Base-by-base conservation (phyloP, 2,113 vertebrate species). In the Festucalex cinctus region DNA sequence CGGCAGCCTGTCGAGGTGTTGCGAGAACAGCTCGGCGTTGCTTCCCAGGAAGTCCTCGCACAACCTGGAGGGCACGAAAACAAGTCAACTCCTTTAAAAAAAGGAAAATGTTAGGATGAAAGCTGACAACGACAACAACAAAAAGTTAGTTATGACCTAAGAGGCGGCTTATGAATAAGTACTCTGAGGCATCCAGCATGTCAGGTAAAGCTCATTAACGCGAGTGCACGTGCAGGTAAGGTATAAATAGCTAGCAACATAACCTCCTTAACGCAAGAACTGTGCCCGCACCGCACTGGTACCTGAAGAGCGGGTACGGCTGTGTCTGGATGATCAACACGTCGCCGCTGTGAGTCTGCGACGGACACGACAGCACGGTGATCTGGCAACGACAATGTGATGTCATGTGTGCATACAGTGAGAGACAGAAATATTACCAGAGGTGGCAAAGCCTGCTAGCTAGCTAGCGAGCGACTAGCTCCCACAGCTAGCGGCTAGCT, bases 301-400 rank as follows among this genome's bases (percentile, higher is more conserved):
- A 96, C 97, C 95, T 95, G 83, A 91, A 89, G 22, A 99, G 93
- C 1, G 95, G 93, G 63, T 96, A 95, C 0, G 96, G 95, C 22
- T 97, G 94, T 2, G 91, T 97, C 86, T 98, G 96, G 81, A 99
- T 96, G 83, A 98, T 89, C 66, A 99, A 46, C 77, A 98, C 88
- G 76, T 98, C 95, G 70, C 91, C 94, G 91, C 94, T 96, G 86
- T 93, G 91, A 66, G 81, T 69, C 26, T 86, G 67, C 1, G 81
- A 80, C 0, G 89, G 89, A 57, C 76, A 62, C 53, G 84, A 80
- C 54, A 92, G 71, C 24, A 89, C 43, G 8, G 78, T 69, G 57
- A 92, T 71, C 91, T 91, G 20, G 3, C 20, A 41, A 28, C 37
- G 0, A 46, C 17, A 16, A n/a, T n/a, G n/a, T 36, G 54, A 36